These are phyloP conservation scores for Muntiacus reevesi DNA, from an alignment of 2,113 vertebrate species.

Conservation along the genomic window DNA sequence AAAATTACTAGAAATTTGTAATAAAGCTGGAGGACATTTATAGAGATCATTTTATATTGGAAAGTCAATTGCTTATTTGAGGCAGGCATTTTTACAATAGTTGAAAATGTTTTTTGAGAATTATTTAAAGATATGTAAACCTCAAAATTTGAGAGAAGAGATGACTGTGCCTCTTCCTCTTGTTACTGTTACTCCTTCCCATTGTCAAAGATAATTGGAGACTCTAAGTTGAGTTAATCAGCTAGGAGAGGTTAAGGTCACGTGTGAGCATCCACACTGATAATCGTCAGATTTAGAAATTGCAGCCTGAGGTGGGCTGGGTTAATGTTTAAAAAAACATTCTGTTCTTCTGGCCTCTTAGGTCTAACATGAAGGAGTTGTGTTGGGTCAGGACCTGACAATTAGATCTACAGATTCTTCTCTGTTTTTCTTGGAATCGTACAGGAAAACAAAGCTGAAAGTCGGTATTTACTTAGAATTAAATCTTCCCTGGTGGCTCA, in stretches of 20 bases:
- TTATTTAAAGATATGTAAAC: background rate
- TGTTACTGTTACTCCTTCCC: background rate
- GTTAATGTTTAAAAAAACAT: slow-evolving; percentile 49
- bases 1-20: slow-evolving; percentile 22
- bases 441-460: slow-evolving; percentile 17
- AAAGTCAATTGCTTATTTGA: background rate
- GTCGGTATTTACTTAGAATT: background rate
- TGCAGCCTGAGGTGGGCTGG: background rate
- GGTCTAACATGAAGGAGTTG: background rate
- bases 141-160: background rate
- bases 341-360: background rate
- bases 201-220: background rate
- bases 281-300: slow-evolving; percentile 25
- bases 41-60: slow-evolving; percentile 12
- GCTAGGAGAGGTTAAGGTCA: background rate
- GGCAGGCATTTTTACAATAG: background rate
- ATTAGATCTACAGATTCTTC: slow-evolving; percentile 28
- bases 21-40: background rate
- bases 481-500: background rate
- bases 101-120: background rate
- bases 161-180: background rate
- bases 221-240: background rate
- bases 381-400: slow-evolving; percentile 33
- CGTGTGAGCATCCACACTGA: background rate
- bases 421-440: slow-evolving; percentile 30